A percentile compares a stretch with the other conserved stretches of the same genome.
Conservation (phyloP, 2,888 invertebrate species). For the Dendrolimus pini region DNA sequence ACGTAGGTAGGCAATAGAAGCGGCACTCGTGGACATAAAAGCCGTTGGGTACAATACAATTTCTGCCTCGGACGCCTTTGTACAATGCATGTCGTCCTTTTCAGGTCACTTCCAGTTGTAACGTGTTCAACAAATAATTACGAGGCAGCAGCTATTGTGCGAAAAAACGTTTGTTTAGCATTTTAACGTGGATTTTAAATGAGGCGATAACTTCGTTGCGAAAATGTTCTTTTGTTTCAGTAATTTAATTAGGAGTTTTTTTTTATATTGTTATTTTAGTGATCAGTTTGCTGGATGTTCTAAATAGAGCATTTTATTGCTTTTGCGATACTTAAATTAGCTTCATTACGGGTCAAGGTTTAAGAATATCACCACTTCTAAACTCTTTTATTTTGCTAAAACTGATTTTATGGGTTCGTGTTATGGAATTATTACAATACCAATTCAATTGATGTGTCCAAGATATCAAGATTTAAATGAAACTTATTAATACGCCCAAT, state of each 20-base stretch:
- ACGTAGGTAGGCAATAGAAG: conserved; percentile 35
- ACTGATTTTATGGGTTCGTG: too few relatives aligned
- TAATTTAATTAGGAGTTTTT: background rate
- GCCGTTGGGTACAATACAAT: conserved; percentile 54
- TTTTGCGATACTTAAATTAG: too few relatives aligned
- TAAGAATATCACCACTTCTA: too few relatives aligned
- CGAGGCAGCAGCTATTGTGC: conserved; percentile 39
- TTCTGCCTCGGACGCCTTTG: conserved; percentile 57
- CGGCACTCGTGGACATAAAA: conserved; percentile 47
- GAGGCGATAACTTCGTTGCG: background rate
- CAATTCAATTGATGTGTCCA: too few relatives aligned
- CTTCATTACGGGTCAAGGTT: too few relatives aligned
- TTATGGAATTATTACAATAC: too few relatives aligned
- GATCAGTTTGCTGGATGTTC: background rate
- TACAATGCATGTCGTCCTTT: conserved; percentile 59
- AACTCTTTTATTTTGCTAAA: too few relatives aligned
- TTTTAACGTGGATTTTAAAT: conserved; percentile 13
- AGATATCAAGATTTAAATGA: too few relatives aligned
- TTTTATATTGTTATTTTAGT: background rate
- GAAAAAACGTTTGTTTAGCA: conserved; percentile 30
- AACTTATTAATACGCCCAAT: too few relatives aligned
- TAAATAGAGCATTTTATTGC: background rate
- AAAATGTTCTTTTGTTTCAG: background rate
- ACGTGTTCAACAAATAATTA: conserved; percentile 59
- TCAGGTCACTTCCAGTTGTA: conserved; percentile 64